These are phyloP conservation scores for Morus bassanus DNA, from an alignment of 2,797 vertebrate genomes.

Conservation along the genomic window DNA sequence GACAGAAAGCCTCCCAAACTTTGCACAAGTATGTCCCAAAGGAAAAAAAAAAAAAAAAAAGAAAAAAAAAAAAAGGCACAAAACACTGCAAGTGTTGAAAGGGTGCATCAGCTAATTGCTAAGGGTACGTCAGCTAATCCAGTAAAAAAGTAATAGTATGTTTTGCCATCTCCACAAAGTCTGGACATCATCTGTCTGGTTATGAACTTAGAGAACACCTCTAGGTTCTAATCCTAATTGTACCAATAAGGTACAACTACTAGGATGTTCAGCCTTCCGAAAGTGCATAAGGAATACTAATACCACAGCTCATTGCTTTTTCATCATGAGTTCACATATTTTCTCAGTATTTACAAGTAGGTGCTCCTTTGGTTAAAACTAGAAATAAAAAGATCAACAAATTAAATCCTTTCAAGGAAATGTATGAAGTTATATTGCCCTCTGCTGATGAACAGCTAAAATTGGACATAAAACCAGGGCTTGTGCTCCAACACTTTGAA, in stretches of 20 bases:
- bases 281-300: constrained; percentile 27
- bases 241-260: neutral
- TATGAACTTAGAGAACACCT: neutral
- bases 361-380: constrained; percentile 40
- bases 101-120: neutral
- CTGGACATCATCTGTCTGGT: neutral
- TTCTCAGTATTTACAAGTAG: constrained; percentile 46
- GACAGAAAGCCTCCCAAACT: neutral
- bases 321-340: constrained; percentile 46
- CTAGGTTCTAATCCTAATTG: too few relatives aligned
- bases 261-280: neutral
- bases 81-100: neutral
- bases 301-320: constrained; percentile 54
- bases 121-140: neutral
- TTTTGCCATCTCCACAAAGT: neutral
- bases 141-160: neutral
- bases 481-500: neutral
- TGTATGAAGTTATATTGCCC: constrained; percentile 62
- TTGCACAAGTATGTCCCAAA: neutral
- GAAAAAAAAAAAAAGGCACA: too few relatives aligned
- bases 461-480: neutral
- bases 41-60: neutral
- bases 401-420: constrained; percentile 25
- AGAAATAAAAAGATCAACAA: constrained; percentile 23
- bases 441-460: constrained; percentile 69